phyloP scores from a whole-genome alignment of 1,140 invertebrate genomes.

The Chlorops oryzae region DNA sequence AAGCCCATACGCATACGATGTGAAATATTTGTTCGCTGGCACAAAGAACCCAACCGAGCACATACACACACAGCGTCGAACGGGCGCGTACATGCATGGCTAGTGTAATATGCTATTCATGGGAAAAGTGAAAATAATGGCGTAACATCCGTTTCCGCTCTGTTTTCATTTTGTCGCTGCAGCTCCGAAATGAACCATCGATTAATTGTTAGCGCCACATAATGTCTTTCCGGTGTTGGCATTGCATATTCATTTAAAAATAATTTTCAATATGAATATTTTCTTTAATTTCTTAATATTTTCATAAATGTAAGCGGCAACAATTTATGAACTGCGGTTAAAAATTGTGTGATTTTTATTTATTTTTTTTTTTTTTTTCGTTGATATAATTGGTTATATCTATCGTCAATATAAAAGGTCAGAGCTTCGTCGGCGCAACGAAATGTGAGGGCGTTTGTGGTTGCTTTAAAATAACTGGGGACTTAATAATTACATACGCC shows the following conservation, averaged over 20 bases:
- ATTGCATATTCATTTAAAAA: background rate
- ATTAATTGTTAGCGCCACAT: background rate
- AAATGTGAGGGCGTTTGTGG: too few species aligned
- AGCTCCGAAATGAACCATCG: background rate
- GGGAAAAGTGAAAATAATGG: too few species aligned
- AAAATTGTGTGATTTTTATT: background rate
- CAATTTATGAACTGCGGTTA: too few species aligned
- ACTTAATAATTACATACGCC: too few species aligned
- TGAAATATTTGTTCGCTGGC: background rate
- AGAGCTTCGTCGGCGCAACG: too few species aligned
- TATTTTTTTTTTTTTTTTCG: conserved; percentile 13
- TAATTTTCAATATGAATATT: background rate
- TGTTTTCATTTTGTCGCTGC: conserved; percentile 4
- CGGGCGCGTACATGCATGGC: too few species aligned
- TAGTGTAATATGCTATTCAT: too few species aligned
- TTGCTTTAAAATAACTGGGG: too few species aligned
- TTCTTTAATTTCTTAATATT: background rate
- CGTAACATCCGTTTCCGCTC: conserved; percentile 12
- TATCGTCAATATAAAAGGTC: too few species aligned
- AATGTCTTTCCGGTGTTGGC: background rate
- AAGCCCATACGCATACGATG: too few species aligned
- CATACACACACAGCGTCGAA: background rate
- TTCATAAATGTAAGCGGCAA: background rate
- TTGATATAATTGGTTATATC: conserved; percentile 46
- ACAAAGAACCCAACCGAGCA: background rate